These are phyloP conservation scores for Bovichtus diacanthus DNA, from an alignment of 2,797 vertebrate genomes.

Conservation along the genomic window DNA sequence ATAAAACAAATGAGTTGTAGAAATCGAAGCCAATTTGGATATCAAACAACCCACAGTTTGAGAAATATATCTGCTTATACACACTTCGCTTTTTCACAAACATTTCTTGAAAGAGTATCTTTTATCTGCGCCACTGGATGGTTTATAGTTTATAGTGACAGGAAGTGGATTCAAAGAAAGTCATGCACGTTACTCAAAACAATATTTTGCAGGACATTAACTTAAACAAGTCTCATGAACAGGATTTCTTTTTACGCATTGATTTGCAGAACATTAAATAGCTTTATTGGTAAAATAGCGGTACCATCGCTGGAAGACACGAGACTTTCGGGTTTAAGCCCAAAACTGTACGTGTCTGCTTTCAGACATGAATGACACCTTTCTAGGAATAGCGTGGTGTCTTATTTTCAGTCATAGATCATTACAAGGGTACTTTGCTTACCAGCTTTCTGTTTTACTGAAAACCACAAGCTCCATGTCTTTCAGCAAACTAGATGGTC, in stretches of 20 bases:
- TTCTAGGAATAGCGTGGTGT: background rate
- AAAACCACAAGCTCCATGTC: background rate
- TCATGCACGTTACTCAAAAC: background rate
- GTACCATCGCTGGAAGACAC: background rate
- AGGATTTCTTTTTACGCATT: background rate
- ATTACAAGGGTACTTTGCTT: background rate
- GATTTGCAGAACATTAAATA: background rate
- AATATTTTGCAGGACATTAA: background rate
- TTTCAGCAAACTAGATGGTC: background rate
- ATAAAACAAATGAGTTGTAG: background rate
- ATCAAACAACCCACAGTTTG: background rate
- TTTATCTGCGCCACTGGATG: background rate
- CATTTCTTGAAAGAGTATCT: background rate
- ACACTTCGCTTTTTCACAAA: background rate
- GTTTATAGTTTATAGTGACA: background rate
- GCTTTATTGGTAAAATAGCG: background rate
- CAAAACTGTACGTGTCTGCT: background rate
- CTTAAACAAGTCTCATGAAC: background rate
- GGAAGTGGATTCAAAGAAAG: background rate
- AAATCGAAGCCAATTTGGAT: background rate
- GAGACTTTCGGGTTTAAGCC: background rate
- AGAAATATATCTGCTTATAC: background rate
- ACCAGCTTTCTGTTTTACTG: background rate
- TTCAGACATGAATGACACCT: background rate
- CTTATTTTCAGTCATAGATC: background rate